phyloP scores from a whole-genome alignment of 2,888 invertebrate species.

The Electrophaes corylata region DNA sequence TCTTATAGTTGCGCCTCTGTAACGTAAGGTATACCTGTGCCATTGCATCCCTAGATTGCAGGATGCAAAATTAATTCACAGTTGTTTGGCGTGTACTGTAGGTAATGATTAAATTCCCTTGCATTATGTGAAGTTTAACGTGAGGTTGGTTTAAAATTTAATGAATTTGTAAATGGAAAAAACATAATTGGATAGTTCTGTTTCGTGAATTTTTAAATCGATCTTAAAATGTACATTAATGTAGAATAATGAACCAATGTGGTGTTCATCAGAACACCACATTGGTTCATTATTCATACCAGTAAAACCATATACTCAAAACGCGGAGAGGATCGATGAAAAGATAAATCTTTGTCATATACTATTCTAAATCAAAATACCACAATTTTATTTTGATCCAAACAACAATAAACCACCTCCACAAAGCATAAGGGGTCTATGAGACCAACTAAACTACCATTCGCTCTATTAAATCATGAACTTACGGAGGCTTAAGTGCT shows the following conservation, averaged over 20 bases:
- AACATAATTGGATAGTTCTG: slow-evolving; percentile 7
- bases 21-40: slow-evolving; percentile 21
- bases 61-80: slow-evolving; percentile 73
- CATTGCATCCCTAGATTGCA: slow-evolving; percentile 73
- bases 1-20: slow-evolving; percentile 11
- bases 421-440: not conserved
- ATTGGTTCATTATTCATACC: not conserved
- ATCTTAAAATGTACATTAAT: too few species aligned
- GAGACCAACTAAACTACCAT: not conserved
- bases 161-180: slow-evolving; percentile 21
- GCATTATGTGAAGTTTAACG: slow-evolving; percentile 27
- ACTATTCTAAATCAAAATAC: too few species aligned
- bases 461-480: slow-evolving; percentile 1
- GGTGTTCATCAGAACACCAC: too few species aligned
- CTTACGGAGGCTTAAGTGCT: not conserved
- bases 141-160: slow-evolving; percentile 25
- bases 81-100: slow-evolving; percentile 47
- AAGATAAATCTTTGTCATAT: too few species aligned
- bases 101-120: slow-evolving; percentile 40
- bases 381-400: not conserved
- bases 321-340: too few species aligned
- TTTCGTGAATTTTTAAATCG: slow-evolving; percentile 6
- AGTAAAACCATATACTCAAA: too few species aligned
- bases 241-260: too few species aligned
- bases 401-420: not conserved